phyloP scores from a whole-genome alignment of 2,888 invertebrate species.

The Desoria tigrina region DNA sequence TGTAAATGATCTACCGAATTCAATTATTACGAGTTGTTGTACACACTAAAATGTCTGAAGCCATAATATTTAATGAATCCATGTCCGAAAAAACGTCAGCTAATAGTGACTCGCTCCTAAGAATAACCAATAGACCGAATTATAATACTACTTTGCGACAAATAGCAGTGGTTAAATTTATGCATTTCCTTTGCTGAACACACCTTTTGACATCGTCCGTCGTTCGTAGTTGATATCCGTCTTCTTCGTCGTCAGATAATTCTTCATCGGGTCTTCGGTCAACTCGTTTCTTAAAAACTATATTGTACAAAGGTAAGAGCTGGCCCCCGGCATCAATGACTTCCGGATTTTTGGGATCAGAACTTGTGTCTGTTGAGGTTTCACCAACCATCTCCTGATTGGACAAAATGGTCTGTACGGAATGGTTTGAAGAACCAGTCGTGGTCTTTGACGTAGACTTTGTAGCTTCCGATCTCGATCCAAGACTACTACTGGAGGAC shows the following conservation, averaged over 20 bases:
- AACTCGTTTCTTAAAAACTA: conserved; percentile 5
- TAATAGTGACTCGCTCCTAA: conserved; percentile 42
- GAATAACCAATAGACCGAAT: no score
- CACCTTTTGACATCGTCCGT: conserved; percentile 30
- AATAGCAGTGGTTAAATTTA: no score
- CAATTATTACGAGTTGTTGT: no score
- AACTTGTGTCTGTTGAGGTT: conserved; percentile 10
- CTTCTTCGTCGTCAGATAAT: not conserved
- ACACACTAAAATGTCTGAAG: conserved; percentile 29
- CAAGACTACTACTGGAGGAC: not conserved
- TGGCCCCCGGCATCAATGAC: not conserved
- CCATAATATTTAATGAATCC: conserved; percentile 31
- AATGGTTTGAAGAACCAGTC: no score
- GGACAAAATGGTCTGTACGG: no score
- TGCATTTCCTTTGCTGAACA: no score
- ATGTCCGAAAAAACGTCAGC: conserved; percentile 43
- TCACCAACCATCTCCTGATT: conserved; percentile 7
- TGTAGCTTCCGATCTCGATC: no score
- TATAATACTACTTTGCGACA: no score
- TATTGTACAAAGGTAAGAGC: conserved; percentile 1
- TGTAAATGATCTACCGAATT: conserved; percentile 7
- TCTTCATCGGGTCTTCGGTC: not conserved
- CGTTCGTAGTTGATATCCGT: not conserved
- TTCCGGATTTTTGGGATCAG: not conserved
- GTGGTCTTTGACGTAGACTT: no score